A percentile compares a stretch with the other conserved stretches of the same genome.
phyloP scores from a whole-genome alignment of 2,888 invertebrate genomes.

The Eurois occulta region DNA sequence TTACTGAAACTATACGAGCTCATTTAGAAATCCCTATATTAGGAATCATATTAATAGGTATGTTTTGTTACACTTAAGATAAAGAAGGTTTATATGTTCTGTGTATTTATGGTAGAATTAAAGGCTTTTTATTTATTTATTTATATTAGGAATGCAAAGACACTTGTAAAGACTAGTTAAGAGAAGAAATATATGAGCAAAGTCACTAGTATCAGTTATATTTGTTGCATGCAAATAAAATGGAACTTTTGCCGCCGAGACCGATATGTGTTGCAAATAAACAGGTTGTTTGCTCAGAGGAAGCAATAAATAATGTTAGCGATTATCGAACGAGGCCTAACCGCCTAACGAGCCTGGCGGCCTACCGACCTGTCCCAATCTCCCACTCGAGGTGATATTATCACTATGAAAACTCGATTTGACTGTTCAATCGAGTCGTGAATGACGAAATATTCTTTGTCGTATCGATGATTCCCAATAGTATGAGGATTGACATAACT shows the following conservation, averaged over 20 bases:
- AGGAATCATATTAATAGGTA: too few relatives aligned
- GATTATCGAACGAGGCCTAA: slow-evolving; percentile 51
- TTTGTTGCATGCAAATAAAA: slow-evolving; percentile 30
- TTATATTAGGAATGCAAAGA: too few relatives aligned
- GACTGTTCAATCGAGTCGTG: slow-evolving; percentile 21
- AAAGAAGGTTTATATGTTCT: too few relatives aligned
- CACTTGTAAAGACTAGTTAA: background rate
- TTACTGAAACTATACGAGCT: background rate
- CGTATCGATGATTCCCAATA: background rate
- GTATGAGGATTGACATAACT: background rate
- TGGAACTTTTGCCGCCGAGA: slow-evolving; percentile 28
- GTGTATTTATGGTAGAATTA: too few relatives aligned
- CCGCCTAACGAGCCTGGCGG: slow-evolving; percentile 45
- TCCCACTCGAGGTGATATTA: slow-evolving; percentile 28
- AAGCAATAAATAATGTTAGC: slow-evolving; percentile 66
- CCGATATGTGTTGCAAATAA: slow-evolving; percentile 58
- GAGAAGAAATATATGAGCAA: background rate
- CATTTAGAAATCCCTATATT: background rate
- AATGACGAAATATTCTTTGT: background rate
- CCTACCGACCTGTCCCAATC: slow-evolving; percentile 45
- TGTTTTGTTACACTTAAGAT: too few relatives aligned
- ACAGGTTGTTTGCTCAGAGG: slow-evolving; percentile 64
- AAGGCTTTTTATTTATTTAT: too few relatives aligned
- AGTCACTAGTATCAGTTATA: background rate
- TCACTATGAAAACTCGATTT: slow-evolving; percentile 53